phyloP scores from a whole-genome alignment of 92 coral and sea anemone species.

The Paramuricea clavata region DNA sequence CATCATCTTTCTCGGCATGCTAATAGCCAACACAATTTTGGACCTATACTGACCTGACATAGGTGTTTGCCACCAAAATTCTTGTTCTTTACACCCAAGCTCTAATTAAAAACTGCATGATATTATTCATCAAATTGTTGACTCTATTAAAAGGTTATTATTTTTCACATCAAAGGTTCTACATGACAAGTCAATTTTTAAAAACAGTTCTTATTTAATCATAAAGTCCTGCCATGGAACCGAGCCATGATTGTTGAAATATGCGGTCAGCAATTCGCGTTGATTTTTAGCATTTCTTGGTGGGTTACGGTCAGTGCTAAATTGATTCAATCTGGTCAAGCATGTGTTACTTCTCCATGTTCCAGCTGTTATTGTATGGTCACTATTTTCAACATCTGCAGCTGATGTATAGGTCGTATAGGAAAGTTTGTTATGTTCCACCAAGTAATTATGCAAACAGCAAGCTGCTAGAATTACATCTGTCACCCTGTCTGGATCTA shows the following conservation, averaged over 20 bases:
- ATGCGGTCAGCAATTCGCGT: neutral
- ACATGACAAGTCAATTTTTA: too few species aligned
- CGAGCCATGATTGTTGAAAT: neutral
- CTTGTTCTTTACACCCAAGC: too few species aligned
- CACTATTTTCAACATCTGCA: slow-evolving; percentile 45
- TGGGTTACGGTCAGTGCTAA: slow-evolving; percentile 2
- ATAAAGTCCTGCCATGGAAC: neutral
- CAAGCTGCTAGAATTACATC: neutral
- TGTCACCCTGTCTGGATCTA: slow-evolving; percentile 36
- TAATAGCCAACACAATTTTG: too few species aligned
- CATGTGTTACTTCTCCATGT: slow-evolving; percentile 32
- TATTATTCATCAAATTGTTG: slow-evolving; percentile 38
- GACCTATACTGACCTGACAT: too few species aligned
- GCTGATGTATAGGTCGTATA: slow-evolving; percentile 41
- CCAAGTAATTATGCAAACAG: neutral
- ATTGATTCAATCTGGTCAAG: neutral
- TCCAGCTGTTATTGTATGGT: slow-evolving; percentile 47
- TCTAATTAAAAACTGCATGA: neutral
- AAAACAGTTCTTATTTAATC: neutral
- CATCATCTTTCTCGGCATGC: too few species aligned
- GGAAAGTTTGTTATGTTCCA: slow-evolving; percentile 11
- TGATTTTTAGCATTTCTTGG: neutral
- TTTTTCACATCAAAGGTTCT: too few species aligned
- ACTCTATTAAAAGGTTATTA: slow-evolving; percentile 24
- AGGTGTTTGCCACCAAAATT: neutral